Base-by-base conservation (phyloP, 2,113 vertebrate genomes). In the Apodemus sylvaticus region DNA sequence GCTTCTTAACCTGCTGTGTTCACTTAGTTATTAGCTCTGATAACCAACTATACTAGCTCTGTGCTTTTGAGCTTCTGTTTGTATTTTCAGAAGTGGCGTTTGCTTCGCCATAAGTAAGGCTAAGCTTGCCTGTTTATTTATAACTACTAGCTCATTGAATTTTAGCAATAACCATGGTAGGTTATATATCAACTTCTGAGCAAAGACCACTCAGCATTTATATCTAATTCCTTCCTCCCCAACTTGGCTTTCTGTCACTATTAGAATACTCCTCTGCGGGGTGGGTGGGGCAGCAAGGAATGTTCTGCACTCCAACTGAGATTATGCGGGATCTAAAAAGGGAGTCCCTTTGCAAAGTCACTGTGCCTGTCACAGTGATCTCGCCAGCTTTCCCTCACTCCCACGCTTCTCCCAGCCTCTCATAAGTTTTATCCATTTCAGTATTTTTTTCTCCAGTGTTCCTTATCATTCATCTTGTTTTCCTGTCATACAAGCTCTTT, bases 361-460 rank as follows among this genome's bases (percentile, higher is more conserved):
- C 4, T 34, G 20, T 0, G 14, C 29, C 22, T 13, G 48, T 55
- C 3, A 0, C 6, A 58, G 5, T 20, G 16, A 31, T 3, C 73
- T 29, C 55, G 17, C 13, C 73, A 58, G 1, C 11, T 29, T 36
- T n/a, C 5, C 36, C 9, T 34, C 3, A 9, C 20, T 39, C 1
- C 6, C 7, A 64, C 24, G 39, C 3, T 26, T 78, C 45, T 66
- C 31, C 82, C 42, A 7, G 19, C 0, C 6, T 42, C 36, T 24
- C 19, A 24, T 64, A 77, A 10, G 12, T 26, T 78, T 26, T 19
- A 36, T 26, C 78, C 16, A 6, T 39, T 42, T 64, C 36, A 24
- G 4, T 24, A n/a, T 78, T 78, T 53, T 34, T 64, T 16, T 2
- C 31, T 26, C 19, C 26, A 13, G 2, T 70, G 53, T 55, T 91